These are phyloP conservation scores for Ypsolopha sequella DNA, from an alignment of 2,888 invertebrate species.

Conservation along the genomic window DNA sequence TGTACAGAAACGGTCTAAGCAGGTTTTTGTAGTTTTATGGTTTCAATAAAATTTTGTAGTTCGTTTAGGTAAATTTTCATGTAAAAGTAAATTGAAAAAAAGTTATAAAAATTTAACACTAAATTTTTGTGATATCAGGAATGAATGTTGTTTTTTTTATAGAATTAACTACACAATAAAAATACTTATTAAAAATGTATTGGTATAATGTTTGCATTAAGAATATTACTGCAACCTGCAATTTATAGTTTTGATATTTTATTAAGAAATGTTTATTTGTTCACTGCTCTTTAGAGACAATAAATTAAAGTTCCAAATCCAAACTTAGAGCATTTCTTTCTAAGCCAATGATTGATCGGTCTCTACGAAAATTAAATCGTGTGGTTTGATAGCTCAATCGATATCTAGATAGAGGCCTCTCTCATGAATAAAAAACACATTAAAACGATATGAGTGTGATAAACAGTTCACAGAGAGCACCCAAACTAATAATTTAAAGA, in stretches of 20 bases:
- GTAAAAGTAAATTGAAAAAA: too few relatives aligned
- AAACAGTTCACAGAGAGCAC: neutral
- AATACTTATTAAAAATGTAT: too few relatives aligned
- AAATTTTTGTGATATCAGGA: too few relatives aligned
- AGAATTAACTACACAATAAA: too few relatives aligned
- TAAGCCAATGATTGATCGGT: constrained; percentile 20
- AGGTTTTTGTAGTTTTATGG: neutral
- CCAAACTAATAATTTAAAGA: neutral
- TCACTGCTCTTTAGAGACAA: neutral
- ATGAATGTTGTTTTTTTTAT: too few relatives aligned
- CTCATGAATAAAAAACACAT: constrained; percentile 52
- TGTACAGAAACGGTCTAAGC: neutral
- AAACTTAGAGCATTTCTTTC: constrained; percentile 18
- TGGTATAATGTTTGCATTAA: too few relatives aligned
- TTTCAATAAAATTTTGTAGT: too few relatives aligned
- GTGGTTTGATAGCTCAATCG: constrained; percentile 43
- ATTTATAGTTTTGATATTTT: too few relatives aligned
- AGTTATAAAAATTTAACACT: too few relatives aligned
- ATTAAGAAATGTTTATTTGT: neutral
- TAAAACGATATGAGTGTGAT: constrained; percentile 16
- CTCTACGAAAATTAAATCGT: constrained; percentile 18
- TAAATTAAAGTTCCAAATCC: constrained; percentile 12
- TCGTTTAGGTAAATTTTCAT: too few relatives aligned
- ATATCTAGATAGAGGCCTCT: constrained; percentile 18
- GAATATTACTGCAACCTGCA: too few relatives aligned